phyloP scores from a whole-genome alignment of 2,113 vertebrate species.

The Clarias batrachus region DNA sequence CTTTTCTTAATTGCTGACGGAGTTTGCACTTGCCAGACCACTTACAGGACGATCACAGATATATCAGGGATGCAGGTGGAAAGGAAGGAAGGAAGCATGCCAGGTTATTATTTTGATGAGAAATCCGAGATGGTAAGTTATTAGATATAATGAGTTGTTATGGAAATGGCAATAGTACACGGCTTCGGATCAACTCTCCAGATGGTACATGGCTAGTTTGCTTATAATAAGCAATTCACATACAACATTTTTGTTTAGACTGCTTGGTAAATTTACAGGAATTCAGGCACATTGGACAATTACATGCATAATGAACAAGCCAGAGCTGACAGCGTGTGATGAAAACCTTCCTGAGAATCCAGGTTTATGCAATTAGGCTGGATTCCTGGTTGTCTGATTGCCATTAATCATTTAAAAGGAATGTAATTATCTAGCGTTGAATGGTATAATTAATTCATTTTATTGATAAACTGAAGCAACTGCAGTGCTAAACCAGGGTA shows the following conservation, averaged over 20 bases:
- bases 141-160: neutral
- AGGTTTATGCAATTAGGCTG: neutral
- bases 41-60: neutral
- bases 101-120: slow-evolving; percentile 1
- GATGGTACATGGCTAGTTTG: slow-evolving; percentile 2
- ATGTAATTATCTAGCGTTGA: neutral
- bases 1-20: neutral
- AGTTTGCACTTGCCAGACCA: slow-evolving; percentile 1
- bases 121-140: neutral
- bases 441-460: neutral
- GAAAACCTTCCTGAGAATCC: slow-evolving; percentile 5
- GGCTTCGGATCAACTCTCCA: neutral
- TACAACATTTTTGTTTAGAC: neutral
- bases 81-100: neutral
- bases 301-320: neutral
- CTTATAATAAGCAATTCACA: neutral
- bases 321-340: neutral
- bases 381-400: neutral
- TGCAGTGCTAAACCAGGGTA: neutral
- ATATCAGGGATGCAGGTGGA: neutral
- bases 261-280: neutral
- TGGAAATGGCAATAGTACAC: neutral
- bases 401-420: neutral
- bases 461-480: neutral
- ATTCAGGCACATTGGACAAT: neutral